Conservation (phyloP, 2,888 invertebrate genomes). For the Epicampocera succincta region DNA sequence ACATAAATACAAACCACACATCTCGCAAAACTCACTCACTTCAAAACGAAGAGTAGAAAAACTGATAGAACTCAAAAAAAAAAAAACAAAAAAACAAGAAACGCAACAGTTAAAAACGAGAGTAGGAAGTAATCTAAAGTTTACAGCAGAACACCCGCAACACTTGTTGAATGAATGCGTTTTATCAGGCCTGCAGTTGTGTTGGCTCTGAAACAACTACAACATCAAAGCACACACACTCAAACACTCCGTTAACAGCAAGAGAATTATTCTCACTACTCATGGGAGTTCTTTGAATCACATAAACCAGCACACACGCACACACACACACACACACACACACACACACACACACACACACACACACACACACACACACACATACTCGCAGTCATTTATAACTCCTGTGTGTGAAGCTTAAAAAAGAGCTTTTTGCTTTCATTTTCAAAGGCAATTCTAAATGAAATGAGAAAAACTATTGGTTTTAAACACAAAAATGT, state of each 20-base stretch:
- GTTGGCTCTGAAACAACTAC: too few relatives aligned
- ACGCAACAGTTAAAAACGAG: slow-evolving; percentile 54
- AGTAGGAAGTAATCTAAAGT: slow-evolving; percentile 64
- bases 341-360: background rate
- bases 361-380: too few relatives aligned
- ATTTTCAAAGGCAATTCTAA: slow-evolving; percentile 37
- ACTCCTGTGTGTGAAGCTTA: slow-evolving; percentile 15
- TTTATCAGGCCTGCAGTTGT: slow-evolving; percentile 1
- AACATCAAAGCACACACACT: slow-evolving; percentile 2
- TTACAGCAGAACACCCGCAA: slow-evolving; percentile 49
- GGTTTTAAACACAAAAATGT: slow-evolving; percentile 10
- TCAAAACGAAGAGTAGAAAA: slow-evolving; percentile 11
- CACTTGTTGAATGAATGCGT: slow-evolving; percentile 66
- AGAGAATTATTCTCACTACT: background rate
- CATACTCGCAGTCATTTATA: background rate
- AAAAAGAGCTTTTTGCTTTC: slow-evolving; percentile 31
- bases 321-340: too few relatives aligned
- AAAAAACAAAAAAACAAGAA: too few relatives aligned
- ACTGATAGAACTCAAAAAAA: too few relatives aligned
- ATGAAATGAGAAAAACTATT: slow-evolving; percentile 36
- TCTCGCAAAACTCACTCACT: slow-evolving; percentile 2
- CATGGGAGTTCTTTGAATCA: slow-evolving; percentile 13
- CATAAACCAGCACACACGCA: too few relatives aligned
- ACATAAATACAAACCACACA: slow-evolving; percentile 2
- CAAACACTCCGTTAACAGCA: background rate